Evolutionary conservation across 2,797 vertebrate genomes (phyloP).

Genomic region (Synanceia verrucosa): DNA sequence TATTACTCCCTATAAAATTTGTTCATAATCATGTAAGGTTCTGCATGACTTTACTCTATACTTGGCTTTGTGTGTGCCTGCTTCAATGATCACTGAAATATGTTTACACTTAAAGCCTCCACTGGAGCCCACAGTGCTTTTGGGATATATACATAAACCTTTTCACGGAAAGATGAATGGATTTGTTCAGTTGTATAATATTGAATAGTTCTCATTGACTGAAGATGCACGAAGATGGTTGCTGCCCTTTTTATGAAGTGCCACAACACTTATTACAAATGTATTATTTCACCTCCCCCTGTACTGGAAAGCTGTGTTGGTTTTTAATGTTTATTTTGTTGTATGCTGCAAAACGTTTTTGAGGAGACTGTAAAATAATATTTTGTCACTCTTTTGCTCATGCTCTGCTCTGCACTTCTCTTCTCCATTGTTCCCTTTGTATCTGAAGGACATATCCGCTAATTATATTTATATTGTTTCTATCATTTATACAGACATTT

Average conservation of each 20-base stretch:
- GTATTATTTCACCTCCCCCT: conserved; percentile 29
- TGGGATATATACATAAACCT: conserved; percentile 32
- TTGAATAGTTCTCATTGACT: conserved; percentile 26
- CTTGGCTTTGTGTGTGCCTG: conserved; percentile 79
- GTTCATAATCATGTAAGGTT: conserved; percentile 67
- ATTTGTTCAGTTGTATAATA: conserved; percentile 38
- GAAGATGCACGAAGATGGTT: conserved; percentile 36
- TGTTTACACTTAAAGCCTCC: conserved; percentile 76
- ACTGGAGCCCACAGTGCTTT: conserved; percentile 56
- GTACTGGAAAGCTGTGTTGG: conserved; percentile 24
- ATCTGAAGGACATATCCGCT: conserved; percentile 4
- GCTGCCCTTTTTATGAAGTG: conserved; percentile 42
- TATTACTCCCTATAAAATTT: conserved; percentile 49
- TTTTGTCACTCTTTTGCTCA: conserved; percentile 26
- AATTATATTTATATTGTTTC: conserved; percentile 10
- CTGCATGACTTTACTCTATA: conserved; percentile 77
- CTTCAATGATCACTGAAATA: conserved; percentile 73
- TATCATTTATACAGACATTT: conserved; percentile 21
- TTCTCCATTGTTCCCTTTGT: conserved; percentile 4
- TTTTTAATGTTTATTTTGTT: conserved; percentile 34
- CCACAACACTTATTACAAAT: conserved; percentile 2
- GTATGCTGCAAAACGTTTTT: conserved; percentile 15
- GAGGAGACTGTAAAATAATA: conserved; percentile 16
- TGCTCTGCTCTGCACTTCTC: conserved; percentile 19
- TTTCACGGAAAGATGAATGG: conserved; percentile 21